Percentiles rank a stretch among this genome's conserved stretches.
phyloP scores from a whole-genome alignment of 2,113 vertebrate genomes.

The Chlorodrepanis virens region DNA sequence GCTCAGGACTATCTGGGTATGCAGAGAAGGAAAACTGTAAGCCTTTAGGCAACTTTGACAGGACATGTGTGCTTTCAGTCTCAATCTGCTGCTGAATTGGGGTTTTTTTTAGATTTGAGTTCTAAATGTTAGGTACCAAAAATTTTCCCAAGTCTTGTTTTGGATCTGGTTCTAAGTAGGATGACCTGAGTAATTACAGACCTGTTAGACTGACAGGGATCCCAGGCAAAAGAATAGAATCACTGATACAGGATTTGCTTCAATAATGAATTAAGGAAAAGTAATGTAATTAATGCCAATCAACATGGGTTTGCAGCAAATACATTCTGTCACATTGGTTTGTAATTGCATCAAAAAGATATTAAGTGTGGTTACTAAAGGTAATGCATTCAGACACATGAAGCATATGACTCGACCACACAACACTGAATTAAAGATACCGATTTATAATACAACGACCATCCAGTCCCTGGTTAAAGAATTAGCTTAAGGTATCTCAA shows the following conservation, averaged over 20 bases:
- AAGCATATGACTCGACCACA: not conserved
- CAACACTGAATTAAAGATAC: not conserved
- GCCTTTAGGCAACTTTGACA: not conserved
- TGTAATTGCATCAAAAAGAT: slow-evolving; percentile 43
- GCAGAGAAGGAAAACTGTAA: not conserved
- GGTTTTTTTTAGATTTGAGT: not conserved
- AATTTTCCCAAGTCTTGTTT: not conserved
- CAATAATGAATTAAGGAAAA: slow-evolving; percentile 11
- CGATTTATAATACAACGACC: not conserved
- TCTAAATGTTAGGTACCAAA: not conserved
- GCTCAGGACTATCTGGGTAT: not conserved
- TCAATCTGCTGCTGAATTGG: not conserved
- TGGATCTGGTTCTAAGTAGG: not conserved
- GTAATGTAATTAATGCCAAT: not conserved
- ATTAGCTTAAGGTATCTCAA: not conserved
- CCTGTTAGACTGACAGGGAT: not conserved
- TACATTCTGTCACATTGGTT: not conserved
- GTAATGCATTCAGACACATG: not conserved
- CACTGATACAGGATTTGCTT: not conserved
- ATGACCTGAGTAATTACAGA: not conserved
- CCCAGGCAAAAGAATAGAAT: not conserved
- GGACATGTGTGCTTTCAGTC: not conserved
- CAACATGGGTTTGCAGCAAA: not conserved
- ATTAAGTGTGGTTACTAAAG: slow-evolving; percentile 8
- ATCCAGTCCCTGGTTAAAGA: not conserved